These are phyloP conservation scores for Pempheris klunzingeri DNA, from an alignment of 2,797 vertebrate genomes.

Conservation along the genomic window DNA sequence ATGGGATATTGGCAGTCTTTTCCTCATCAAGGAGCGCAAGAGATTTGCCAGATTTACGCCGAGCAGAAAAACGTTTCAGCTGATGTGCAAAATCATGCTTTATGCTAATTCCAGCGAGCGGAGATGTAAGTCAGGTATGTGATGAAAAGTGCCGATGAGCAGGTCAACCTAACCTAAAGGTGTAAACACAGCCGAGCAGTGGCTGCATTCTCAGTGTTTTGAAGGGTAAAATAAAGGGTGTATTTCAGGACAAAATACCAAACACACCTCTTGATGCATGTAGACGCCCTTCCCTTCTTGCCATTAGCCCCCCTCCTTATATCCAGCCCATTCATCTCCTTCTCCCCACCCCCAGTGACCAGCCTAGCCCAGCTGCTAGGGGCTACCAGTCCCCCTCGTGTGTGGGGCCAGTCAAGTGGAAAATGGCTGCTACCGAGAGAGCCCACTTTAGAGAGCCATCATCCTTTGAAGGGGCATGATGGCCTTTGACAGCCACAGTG, in stretches of 20 bases:
- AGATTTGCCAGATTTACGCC: conserved; percentile 47
- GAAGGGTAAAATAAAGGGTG: conserved; percentile 42
- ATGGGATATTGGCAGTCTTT: conserved; percentile 62
- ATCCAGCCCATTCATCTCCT: conserved; percentile 75
- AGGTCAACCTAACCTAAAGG: conserved; percentile 1
- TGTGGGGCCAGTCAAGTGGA: conserved; percentile 87
- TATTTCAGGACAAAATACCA: conserved; percentile 52
- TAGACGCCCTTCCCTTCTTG: conserved; percentile 58
- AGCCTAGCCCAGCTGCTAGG: conserved; percentile 82
- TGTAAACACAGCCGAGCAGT: conserved; percentile 42
- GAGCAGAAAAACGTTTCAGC: conserved; percentile 46
- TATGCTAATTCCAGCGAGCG: conserved; percentile 18
- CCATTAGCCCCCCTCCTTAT: conserved; percentile 64
- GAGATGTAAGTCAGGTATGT: conserved; percentile 21
- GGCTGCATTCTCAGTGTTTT: conserved; percentile 42
- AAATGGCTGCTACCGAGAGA: conserved; percentile 85
- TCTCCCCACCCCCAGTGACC: conserved; percentile 78
- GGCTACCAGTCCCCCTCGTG: conserved; percentile 81
- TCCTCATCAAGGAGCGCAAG: conserved; percentile 57
- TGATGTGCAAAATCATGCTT: conserved; percentile 45
- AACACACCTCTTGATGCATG: conserved; percentile 67
- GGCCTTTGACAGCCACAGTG: conserved; percentile 85
- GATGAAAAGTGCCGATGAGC: conserved; percentile 28
- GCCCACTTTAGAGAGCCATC: conserved; percentile 87
- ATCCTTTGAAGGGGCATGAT: conserved; percentile 86